These are phyloP conservation scores for Arizona elegans DNA, from an alignment of 2,113 vertebrate genomes.

Conservation along the genomic window DNA sequence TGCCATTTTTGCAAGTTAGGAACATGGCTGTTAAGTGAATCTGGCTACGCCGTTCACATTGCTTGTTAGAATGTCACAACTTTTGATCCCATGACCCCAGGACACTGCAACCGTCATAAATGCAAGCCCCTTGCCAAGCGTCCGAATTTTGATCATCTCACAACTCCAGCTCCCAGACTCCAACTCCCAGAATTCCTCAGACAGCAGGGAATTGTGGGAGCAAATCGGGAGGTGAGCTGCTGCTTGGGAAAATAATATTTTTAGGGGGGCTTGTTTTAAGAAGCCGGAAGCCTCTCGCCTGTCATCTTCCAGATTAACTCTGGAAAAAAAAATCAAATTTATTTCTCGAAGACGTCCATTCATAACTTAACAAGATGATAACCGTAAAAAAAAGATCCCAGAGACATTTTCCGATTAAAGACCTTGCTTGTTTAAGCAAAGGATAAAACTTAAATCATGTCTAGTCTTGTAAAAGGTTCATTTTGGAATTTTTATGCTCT, in stretches of 20 bases:
- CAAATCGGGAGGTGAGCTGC: not conserved
- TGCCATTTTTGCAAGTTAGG: too few relatives aligned
- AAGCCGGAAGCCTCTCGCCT: too few relatives aligned
- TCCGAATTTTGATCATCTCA: too few relatives aligned
- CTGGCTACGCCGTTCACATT: too few relatives aligned
- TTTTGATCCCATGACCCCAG: too few relatives aligned
- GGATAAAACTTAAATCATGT: not conserved
- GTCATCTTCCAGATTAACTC: not conserved
- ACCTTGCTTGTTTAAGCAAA: too few relatives aligned
- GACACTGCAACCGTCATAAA: too few relatives aligned
- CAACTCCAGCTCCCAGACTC: too few relatives aligned
- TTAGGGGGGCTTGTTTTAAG: not conserved
- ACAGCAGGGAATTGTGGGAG: too few relatives aligned
- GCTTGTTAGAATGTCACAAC: not conserved
- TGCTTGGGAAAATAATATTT: not conserved
- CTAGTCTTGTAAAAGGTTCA: not conserved
- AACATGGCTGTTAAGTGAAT: too few relatives aligned
- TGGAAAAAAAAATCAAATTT: not conserved
- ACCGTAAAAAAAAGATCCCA: not conserved
- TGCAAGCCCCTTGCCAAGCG: too few relatives aligned
- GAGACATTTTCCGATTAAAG: not conserved
- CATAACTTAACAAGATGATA: not conserved
- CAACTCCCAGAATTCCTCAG: too few relatives aligned
- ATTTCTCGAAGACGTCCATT: not conserved
- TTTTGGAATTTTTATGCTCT: not conserved